These are phyloP conservation scores for Chloroclysta siterata DNA, from an alignment of 2,888 invertebrate genomes.

Conservation along the genomic window DNA sequence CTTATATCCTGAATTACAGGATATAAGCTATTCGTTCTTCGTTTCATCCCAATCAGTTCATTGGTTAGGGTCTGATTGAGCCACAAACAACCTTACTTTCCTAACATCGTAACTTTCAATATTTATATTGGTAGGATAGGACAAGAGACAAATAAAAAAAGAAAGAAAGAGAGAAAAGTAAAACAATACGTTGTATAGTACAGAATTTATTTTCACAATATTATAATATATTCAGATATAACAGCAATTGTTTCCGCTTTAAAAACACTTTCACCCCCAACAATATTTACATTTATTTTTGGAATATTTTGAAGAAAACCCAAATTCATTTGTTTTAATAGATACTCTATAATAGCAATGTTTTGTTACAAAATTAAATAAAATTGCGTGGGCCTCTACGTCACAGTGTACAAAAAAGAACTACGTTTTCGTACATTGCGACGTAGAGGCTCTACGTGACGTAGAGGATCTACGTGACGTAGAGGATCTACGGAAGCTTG, in stretches of 20 bases:
- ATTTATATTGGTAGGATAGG: no score
- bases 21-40: no score
- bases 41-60: no score
- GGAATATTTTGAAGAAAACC: constrained; percentile 48
- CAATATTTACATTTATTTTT: constrained; percentile 73
- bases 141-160: no score
- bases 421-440: no score
- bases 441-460: background rate
- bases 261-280: constrained; percentile 60
- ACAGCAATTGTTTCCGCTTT: constrained; percentile 67
- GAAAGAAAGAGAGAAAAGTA: no score
- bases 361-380: background rate
- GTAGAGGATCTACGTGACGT: constrained; percentile 1
- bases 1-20: no score
- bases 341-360: background rate
- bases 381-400: no score
- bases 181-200: constrained; percentile 67
- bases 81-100: no score
- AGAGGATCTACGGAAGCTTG: background rate
- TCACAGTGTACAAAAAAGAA: no score
- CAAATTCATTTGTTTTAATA: constrained; percentile 10
- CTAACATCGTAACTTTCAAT: no score
- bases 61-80: no score
- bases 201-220: constrained; percentile 77
- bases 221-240: constrained; percentile 76